Conservation (phyloP, 1,140 invertebrate genomes). For the Diploscapter pachys region DNA sequence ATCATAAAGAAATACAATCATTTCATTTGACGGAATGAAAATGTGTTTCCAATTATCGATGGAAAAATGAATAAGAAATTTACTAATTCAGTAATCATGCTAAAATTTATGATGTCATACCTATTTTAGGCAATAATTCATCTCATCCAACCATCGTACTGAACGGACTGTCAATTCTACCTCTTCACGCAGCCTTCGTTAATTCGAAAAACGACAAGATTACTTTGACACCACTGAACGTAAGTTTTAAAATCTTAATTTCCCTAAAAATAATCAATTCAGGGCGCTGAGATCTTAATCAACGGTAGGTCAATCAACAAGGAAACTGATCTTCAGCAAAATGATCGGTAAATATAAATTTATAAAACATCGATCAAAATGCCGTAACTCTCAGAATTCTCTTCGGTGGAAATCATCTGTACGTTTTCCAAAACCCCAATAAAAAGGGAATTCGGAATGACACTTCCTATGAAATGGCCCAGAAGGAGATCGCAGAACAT, state of each 20-base stretch:
- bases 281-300: constrained; percentile 63
- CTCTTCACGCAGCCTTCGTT: constrained; percentile 65
- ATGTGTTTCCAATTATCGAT: too few relatives aligned
- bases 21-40: too few relatives aligned
- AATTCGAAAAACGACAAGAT: constrained; percentile 61
- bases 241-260: not conserved
- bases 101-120: too few relatives aligned
- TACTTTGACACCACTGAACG: constrained; percentile 61
- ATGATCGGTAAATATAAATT: constrained; percentile 63
- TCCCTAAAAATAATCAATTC: not conserved
- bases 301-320: constrained; percentile 63
- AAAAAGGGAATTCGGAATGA: constrained; percentile 57
- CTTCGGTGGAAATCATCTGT: constrained; percentile 67
- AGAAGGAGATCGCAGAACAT: constrained; percentile 67
- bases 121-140: constrained; percentile 36
- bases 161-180: constrained; percentile 66
- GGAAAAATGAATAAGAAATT: too few relatives aligned
- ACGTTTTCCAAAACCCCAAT: constrained; percentile 63
- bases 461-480: constrained; percentile 66
- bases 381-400: constrained; percentile 59
- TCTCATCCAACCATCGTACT: constrained; percentile 61
- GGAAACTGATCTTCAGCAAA: constrained; percentile 63
- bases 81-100: too few relatives aligned
- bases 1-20: too few relatives aligned
- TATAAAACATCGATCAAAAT: too few relatives aligned